Evolutionary conservation across 2,797 vertebrate genomes (phyloP), one percentile per base, ranked within the genome.

Genomic region (Poecile montanus): DNA sequence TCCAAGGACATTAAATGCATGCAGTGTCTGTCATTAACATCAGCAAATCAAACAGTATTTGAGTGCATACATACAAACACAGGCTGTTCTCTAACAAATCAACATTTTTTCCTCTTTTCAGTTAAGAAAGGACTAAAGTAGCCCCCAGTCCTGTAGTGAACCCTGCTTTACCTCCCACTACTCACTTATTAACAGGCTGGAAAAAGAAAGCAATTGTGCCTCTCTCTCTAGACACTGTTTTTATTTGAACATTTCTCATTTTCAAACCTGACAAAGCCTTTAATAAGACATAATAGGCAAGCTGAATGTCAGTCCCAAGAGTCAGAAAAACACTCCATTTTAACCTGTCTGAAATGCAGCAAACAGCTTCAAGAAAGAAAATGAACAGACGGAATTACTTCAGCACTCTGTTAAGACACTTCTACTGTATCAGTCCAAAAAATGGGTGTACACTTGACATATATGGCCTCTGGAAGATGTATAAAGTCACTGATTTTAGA

Each of bases 221-320:
- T 85, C 61, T 63, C 38, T 67, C 80, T 86, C 76, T 67, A 91
- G 88, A 97, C 84, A 76, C 21, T 86, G 92, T 79, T 94, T 95
- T 93, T 85, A 93, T 95, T 95, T 88, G 85, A 95, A 91, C 48
- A 50, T 78, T 89, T 84, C 54, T 61, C 73, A 81, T 89, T 92
- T 91, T 92, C 87, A 85, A 85, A 92, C 48, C 72, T 95, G 92
- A 95, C 94, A 93, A 83, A 92, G 67, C 62, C 73, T 94, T 95
- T 95, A 95, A 81, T 92, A 95, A 94, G 94, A 78, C 58, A 80
- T 92, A 94, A 96, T 63, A 95, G 79, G 57, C 68, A 95, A 91
- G 62, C 63, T 95, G 92, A 94, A 75, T 67, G 38, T 92, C 75
- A 91, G 70, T 85, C 94, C 89, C 94, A 96, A 81, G 95, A 90